Evolutionary conservation across 2,113 vertebrate species (phyloP).

Genomic region (Todiramphus saurophagus): DNA sequence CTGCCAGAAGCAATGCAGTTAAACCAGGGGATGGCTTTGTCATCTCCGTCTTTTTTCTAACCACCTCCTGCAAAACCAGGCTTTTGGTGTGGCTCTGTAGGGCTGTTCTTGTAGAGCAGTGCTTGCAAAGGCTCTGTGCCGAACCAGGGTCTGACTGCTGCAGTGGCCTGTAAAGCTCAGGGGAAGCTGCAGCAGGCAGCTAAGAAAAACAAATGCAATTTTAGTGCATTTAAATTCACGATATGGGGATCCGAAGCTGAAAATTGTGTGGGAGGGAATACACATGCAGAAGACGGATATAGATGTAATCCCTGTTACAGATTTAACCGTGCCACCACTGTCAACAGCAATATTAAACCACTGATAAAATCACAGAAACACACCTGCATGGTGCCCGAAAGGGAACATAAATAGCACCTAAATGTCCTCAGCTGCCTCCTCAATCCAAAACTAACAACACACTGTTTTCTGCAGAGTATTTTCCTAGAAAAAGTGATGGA

Average conservation of each 20-base stretch:
- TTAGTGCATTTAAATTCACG: not conserved
- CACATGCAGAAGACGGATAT: not conserved
- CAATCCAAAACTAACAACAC: not conserved
- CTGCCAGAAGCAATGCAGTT: not conserved
- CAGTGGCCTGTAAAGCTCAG: not conserved
- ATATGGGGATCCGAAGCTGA: not conserved
- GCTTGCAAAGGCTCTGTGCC: not conserved
- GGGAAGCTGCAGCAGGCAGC: not conserved
- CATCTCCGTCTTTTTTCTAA: not conserved
- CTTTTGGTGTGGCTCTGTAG: not conserved
- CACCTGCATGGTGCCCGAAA: not conserved
- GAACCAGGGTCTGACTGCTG: not conserved
- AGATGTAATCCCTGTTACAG: not conserved
- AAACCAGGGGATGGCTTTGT: not conserved
- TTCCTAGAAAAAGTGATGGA: not conserved
- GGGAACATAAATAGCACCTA: not conserved
- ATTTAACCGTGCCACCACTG: not conserved
- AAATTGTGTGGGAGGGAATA: not conserved
- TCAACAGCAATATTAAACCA: not conserved
- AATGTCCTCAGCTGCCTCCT: not conserved
- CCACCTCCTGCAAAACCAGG: not conserved
- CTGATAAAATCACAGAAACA: not conserved
- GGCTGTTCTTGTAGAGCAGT: not conserved
- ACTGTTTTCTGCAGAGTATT: not conserved
- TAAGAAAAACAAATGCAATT: not conserved